phyloP scores from a whole-genome alignment of 2,888 invertebrate genomes.

The Sminthurinus aureus region DNA sequence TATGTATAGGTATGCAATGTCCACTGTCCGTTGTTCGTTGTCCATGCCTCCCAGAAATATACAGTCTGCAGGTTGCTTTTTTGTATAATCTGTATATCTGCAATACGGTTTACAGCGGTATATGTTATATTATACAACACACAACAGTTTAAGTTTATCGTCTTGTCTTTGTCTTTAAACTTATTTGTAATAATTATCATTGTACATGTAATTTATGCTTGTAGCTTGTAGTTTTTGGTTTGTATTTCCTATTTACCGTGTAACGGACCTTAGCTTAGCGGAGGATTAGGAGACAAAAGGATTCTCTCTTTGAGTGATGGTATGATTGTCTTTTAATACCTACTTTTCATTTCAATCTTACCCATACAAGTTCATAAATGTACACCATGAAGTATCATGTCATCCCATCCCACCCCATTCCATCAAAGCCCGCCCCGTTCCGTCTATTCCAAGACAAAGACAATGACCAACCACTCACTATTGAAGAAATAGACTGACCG shows the following conservation, averaged over 20 bases:
- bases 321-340: slow-evolving; percentile 17
- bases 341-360: not conserved
- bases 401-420: too few species aligned
- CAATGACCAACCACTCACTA: not conserved
- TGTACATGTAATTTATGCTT: too few species aligned
- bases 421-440: not conserved
- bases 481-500: not conserved
- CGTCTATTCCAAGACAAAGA: not conserved
- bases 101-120: too few species aligned
- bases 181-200: too few species aligned
- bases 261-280: not conserved
- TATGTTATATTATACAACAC: too few species aligned
- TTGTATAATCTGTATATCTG: too few species aligned
- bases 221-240: not conserved
- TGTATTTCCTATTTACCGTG: not conserved
- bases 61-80: too few species aligned
- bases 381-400: too few species aligned
- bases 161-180: too few species aligned
- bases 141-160: too few species aligned
- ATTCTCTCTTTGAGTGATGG: slow-evolving; percentile 1
- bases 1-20: not conserved
- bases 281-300: not conserved
- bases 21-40: not conserved
- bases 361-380: not conserved
- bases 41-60: not conserved